phyloP scores from a whole-genome alignment of 2,888 invertebrate species.

The Steinernema scapterisci region DNA sequence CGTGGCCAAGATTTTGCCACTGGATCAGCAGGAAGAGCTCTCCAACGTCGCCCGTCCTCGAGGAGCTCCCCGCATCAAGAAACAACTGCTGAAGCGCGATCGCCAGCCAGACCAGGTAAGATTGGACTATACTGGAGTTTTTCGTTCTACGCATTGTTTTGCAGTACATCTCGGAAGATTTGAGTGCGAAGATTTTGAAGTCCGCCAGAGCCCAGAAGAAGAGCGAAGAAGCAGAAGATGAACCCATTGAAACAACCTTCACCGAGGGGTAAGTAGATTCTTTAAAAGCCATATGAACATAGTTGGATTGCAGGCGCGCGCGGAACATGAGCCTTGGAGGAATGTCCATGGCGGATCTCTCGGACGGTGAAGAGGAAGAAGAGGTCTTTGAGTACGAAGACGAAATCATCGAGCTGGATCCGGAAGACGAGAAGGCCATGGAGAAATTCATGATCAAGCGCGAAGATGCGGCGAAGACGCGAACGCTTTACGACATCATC shows the following conservation, averaged over 20 bases:
- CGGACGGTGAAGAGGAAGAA: constrained; percentile 45
- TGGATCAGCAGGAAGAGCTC: constrained; percentile 56
- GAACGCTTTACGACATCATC: constrained; percentile 86
- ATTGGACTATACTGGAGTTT: background rate
- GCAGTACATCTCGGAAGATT: constrained; percentile 51
- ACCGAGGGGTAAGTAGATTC: background rate
- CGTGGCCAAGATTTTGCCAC: constrained; percentile 48
- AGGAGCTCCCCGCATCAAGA: constrained; percentile 46
- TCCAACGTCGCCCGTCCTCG: constrained; percentile 49
- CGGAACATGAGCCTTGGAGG: constrained; percentile 50
- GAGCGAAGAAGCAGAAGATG: constrained; percentile 45
- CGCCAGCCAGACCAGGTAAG: constrained; percentile 26
- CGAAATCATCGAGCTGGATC: constrained; percentile 46
- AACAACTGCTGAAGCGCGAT: constrained; percentile 10
- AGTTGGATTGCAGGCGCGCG: constrained; percentile 41
- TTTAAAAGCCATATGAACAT: background rate
- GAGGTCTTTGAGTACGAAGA: constrained; percentile 35
- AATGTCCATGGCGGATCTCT: constrained; percentile 37
- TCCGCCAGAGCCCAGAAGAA: constrained; percentile 48
- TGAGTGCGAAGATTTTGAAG: constrained; percentile 55
- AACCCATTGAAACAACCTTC: background rate
- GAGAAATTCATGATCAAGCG: constrained; percentile 78
- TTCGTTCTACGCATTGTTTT: constrained; percentile 12
- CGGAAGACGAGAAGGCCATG: constrained; percentile 80
- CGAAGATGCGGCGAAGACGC: constrained; percentile 73